These are phyloP conservation scores for Sus cebifrons DNA, from an alignment of 2,797 vertebrate species.

Conservation along the genomic window DNA sequence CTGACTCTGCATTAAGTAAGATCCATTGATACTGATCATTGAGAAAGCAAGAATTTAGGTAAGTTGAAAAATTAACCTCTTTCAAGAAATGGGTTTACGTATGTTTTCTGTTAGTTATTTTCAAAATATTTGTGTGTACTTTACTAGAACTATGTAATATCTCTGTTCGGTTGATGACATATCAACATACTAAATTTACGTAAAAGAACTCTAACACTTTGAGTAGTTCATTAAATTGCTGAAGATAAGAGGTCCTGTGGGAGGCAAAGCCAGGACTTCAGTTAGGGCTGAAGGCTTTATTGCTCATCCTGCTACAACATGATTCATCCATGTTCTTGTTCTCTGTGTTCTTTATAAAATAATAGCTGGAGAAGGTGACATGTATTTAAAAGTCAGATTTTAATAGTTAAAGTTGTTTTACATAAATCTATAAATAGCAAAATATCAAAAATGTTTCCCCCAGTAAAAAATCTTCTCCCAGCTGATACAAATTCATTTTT, in stretches of 20 bases:
- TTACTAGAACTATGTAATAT: background rate
- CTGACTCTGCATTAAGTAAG: background rate
- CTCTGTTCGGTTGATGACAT: background rate
- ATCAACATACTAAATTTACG: background rate
- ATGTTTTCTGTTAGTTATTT: background rate
- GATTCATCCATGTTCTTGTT: background rate
- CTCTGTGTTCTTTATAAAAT: background rate
- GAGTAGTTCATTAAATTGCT: background rate
- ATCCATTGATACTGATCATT: background rate
- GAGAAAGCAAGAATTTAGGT: background rate
- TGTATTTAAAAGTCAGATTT: background rate
- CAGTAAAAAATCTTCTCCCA: background rate
- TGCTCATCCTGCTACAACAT: background rate
- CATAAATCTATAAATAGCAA: background rate
- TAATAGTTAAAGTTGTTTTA: background rate
- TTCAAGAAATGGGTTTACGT: background rate
- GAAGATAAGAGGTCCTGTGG: background rate
- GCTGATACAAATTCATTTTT: slow-evolving; percentile 4
- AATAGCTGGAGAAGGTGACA: background rate
- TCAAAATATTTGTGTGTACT: background rate
- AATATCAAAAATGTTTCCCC: background rate
- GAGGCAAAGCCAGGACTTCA: background rate
- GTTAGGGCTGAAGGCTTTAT: background rate
- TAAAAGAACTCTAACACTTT: background rate
- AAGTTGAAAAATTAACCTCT: background rate